Percentiles rank a stretch among this genome's conserved stretches.
phyloP scores from a whole-genome alignment of 2,888 invertebrate genomes.

The Tinea pellionella region DNA sequence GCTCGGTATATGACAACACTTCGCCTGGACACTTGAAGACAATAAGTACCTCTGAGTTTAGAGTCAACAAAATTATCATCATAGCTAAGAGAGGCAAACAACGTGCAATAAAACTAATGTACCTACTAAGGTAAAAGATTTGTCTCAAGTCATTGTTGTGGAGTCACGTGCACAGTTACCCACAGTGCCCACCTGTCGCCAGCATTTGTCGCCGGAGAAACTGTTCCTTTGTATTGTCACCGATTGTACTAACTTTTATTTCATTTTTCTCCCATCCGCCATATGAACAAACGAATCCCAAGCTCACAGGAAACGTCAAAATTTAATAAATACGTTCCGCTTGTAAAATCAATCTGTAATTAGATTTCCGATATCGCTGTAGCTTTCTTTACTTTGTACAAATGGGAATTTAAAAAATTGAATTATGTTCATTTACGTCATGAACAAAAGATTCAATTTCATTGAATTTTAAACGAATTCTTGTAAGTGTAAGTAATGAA shows the following conservation, averaged over 20 bases:
- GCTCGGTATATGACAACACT: no score
- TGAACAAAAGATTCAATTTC: background rate
- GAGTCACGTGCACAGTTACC: slow-evolving; percentile 37
- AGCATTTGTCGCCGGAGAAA: slow-evolving; percentile 41
- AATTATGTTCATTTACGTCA: background rate
- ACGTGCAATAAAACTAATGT: background rate
- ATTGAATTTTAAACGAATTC: background rate
- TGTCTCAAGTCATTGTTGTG: slow-evolving; percentile 39
- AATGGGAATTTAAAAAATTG: background rate
- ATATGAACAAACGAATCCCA: slow-evolving; percentile 29
- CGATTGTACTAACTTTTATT: slow-evolving; percentile 21
- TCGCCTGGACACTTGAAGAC: no score
- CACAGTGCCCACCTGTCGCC: slow-evolving; percentile 15
- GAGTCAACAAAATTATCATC: no score
- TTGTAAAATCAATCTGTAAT: slow-evolving; percentile 15
- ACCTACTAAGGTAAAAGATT: slow-evolving; percentile 26
- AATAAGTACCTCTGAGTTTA: no score
- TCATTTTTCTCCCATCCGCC: slow-evolving; percentile 33
- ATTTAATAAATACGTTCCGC: slow-evolving; percentile 14
- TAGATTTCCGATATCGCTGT: slow-evolving; percentile 3
- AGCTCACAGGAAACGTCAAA: slow-evolving; percentile 11
- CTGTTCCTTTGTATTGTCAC: slow-evolving; percentile 42
- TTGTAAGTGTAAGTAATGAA: background rate
- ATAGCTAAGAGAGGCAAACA: background rate
- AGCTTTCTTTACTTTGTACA: background rate